Conservation (phyloP, 2,888 invertebrate genomes). For the Tetragonisca angustula region DNA sequence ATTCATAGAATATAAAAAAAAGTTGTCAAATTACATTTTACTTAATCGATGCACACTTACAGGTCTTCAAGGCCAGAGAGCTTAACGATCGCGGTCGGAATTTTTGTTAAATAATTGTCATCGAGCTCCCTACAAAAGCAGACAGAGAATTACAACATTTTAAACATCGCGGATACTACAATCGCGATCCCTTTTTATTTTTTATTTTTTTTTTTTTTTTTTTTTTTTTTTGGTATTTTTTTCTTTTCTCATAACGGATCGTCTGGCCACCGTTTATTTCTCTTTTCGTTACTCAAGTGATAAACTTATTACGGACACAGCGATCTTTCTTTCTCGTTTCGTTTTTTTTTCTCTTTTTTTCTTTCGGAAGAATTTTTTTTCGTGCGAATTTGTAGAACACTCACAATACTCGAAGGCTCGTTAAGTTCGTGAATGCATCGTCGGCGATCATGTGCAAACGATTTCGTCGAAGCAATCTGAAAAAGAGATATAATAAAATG, state of each 20-base stretch:
- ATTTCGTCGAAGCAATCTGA: constrained; percentile 95
- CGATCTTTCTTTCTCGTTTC: background rate
- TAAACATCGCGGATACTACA: constrained; percentile 34
- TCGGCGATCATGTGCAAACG: constrained; percentile 91
- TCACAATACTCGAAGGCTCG: constrained; percentile 93
- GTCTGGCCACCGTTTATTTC: background rate
- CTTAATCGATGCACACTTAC: constrained; percentile 87
- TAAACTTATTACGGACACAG: background rate
- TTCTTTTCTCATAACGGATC: constrained; percentile 4
- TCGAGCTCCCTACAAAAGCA: constrained; percentile 89
- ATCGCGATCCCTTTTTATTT: constrained; percentile 19
- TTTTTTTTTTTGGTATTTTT: background rate
- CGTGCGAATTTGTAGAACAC: constrained; percentile 84
- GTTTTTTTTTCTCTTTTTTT: background rate
- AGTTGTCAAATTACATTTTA: constrained; percentile 66
- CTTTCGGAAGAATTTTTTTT: constrained; percentile 15
- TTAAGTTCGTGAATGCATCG: constrained; percentile 91
- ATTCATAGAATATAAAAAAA: constrained; percentile 53
- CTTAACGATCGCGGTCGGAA: constrained; percentile 91
- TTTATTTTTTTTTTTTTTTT: background rate
- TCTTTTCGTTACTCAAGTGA: background rate
- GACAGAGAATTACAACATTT: constrained; percentile 48
- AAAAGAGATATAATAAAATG: constrained; percentile 69
- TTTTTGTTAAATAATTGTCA: constrained; percentile 90
- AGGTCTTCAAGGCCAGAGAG: constrained; percentile 92